phyloP scores from a whole-genome alignment of 2,888 invertebrate species.

The Microctonus brassicae region DNA sequence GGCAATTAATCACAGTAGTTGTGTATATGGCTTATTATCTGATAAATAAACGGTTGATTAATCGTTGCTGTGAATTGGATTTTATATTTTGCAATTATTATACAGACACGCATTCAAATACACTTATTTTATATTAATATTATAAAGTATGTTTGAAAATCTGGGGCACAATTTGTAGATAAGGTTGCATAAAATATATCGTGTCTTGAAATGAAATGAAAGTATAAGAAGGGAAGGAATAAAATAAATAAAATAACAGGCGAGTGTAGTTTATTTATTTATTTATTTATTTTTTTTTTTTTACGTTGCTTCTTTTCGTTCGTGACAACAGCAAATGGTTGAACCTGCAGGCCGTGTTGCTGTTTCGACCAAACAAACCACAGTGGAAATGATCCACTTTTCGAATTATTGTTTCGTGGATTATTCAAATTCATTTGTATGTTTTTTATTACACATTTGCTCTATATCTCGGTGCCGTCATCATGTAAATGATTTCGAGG shows the following conservation, averaged over 20 bases:
- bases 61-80: neutral
- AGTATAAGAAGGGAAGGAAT: neutral
- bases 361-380: constrained; percentile 28
- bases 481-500: neutral
- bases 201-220: constrained; percentile 4
- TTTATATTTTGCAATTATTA: neutral
- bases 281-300: constrained; percentile 10
- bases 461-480: neutral
- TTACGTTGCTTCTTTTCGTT: constrained; percentile 11
- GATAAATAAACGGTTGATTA: constrained; percentile 46
- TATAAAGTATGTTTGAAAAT: constrained; percentile 1
- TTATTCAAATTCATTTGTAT: neutral
- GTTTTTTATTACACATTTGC: neutral
- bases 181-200: constrained; percentile 19
- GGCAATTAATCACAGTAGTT: constrained; percentile 44
- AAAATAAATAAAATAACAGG: neutral
- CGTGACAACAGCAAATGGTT: constrained; percentile 21
- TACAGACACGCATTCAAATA: constrained; percentile 2
- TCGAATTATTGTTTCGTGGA: neutral
- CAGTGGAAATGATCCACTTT: neutral
- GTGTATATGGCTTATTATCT: too few relatives aligned
- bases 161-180: constrained; percentile 13
- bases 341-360: neutral
- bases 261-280: neutral
- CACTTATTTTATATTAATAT: neutral